These are phyloP conservation scores for Cantharis rufa DNA, from an alignment of 2,888 invertebrate species.

Conservation along the genomic window DNA sequence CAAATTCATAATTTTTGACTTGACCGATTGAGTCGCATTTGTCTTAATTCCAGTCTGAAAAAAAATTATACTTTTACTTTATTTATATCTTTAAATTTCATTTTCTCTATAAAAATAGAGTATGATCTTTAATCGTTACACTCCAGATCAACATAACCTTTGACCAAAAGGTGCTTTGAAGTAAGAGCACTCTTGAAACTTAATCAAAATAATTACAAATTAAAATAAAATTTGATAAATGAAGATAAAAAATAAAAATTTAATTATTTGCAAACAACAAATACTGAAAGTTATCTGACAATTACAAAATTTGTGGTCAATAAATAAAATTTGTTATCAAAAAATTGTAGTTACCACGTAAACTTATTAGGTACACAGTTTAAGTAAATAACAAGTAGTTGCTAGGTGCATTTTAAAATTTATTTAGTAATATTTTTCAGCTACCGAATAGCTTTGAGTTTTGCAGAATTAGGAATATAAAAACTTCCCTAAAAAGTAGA, in stretches of 20 bases:
- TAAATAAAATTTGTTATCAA: background rate
- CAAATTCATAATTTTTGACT: conserved; percentile 83
- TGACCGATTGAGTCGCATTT: conserved; percentile 83
- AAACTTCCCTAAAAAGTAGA: too few relatives aligned
- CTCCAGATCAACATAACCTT: background rate
- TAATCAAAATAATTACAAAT: background rate
- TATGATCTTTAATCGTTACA: background rate
- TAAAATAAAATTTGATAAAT: background rate
- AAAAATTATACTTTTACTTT: background rate
- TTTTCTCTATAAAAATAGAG: background rate
- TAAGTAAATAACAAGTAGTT: background rate
- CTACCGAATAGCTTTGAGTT: background rate
- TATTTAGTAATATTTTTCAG: background rate
- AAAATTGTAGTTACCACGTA: background rate
- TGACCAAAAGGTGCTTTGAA: background rate
- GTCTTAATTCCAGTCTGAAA: conserved; percentile 76
- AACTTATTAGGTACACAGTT: background rate
- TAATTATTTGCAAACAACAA: background rate
- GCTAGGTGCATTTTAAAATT: background rate
- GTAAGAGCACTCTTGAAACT: background rate
- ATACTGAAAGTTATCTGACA: background rate
- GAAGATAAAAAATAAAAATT: background rate
- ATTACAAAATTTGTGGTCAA: background rate
- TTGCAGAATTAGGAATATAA: too few relatives aligned
- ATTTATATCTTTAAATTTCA: background rate